phyloP scores from a whole-genome alignment of 2,113 vertebrate species.

The Heterochromis multidens region DNA sequence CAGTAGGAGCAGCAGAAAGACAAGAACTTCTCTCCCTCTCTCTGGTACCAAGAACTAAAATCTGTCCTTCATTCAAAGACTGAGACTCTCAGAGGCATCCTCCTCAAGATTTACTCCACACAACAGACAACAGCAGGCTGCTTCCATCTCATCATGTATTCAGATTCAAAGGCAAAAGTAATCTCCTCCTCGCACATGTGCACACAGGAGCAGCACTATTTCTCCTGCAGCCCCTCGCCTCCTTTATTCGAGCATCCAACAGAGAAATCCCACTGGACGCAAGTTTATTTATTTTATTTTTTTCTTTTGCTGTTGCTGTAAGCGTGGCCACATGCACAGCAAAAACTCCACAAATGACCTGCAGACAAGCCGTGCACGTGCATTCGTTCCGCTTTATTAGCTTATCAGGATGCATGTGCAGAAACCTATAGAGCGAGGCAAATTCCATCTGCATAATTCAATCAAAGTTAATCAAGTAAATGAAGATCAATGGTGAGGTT shows the following conservation, averaged over 20 bases:
- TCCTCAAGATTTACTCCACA: neutral
- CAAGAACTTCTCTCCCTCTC: no score
- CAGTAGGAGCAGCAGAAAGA: neutral
- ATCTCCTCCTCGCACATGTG: neutral
- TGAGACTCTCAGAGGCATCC: neutral
- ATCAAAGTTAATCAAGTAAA: slow-evolving; percentile 39
- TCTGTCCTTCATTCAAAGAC: no score
- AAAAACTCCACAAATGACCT: slow-evolving; percentile 13
- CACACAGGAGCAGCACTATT: neutral
- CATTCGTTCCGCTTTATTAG: slow-evolving; percentile 28
- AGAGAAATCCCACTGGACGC: neutral
- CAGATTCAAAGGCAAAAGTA: slow-evolving; percentile 15
- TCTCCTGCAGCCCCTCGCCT: neutral
- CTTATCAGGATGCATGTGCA: slow-evolving; percentile 46
- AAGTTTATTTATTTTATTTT: neutral
- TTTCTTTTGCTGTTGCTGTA: neutral
- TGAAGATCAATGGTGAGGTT: slow-evolving; percentile 4
- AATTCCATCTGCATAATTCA: slow-evolving; percentile 31
- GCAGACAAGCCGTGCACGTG: slow-evolving; percentile 1
- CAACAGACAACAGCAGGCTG: neutral
- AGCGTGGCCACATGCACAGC: neutral
- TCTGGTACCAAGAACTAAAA: no score
- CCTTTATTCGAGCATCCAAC: neutral
- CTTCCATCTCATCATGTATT: slow-evolving; percentile 6
- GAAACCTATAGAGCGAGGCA: neutral